Conservation (phyloP, 1,140 invertebrate genomes). For the Calosoma granatense region DNA sequence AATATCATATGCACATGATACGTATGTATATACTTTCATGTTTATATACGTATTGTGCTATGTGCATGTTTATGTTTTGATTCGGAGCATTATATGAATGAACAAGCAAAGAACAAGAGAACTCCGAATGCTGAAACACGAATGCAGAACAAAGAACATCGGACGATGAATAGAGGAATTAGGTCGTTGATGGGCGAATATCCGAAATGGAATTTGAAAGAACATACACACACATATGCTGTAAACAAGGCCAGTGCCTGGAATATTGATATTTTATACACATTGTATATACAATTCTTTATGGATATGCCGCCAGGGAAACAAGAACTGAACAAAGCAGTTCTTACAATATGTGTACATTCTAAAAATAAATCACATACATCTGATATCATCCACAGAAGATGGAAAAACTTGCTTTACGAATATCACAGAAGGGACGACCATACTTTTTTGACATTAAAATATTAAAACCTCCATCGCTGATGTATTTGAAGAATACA, state of each 20-base stretch:
- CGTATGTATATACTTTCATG: background rate
- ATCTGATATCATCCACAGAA: too few species aligned
- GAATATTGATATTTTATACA: slow-evolving; percentile 7
- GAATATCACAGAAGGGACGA: background rate
- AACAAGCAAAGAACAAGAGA: background rate
- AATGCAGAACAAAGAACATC: background rate
- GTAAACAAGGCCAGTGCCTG: background rate
- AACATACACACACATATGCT: too few species aligned
- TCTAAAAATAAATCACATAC: background rate
- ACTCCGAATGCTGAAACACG: background rate
- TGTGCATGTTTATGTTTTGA: background rate
- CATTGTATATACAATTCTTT: background rate
- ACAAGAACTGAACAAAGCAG: background rate
- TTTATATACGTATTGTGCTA: background rate
- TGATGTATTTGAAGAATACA: too few species aligned
- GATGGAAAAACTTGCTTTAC: background rate
- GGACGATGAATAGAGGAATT: background rate
- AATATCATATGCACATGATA: too few species aligned
- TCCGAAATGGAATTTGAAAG: background rate
- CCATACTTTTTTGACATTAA: background rate
- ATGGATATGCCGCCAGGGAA: background rate
- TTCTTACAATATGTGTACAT: background rate
- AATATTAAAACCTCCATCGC: background rate
- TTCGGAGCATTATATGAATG: background rate
- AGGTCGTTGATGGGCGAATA: background rate